Base-by-base conservation (phyloP, 2,888 invertebrate genomes). In the Lobophora halterata region DNA sequence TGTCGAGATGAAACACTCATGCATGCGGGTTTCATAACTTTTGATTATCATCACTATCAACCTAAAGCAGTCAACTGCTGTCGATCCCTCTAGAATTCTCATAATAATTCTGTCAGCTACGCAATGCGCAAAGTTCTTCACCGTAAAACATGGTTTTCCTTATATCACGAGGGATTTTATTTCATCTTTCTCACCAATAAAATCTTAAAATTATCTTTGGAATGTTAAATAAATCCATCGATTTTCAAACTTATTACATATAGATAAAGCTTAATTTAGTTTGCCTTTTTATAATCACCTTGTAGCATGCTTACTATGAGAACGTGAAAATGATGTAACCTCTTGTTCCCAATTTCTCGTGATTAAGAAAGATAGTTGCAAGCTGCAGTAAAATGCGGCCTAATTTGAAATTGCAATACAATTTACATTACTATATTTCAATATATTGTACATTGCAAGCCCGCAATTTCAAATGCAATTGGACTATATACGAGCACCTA, bases 281-380 rank as follows among this genome's bases (percentile, higher is more conserved):
- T 17, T 24, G 17, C 18, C 11, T 1, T 26, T 26, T 16, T 8
- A 27, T 3, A 2, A 6, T 17, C 14, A 5, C 18, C 25, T 11
- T 8, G 11, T 5, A 21, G 17, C 30, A 14, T 32, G 38, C 32
- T 30, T 23, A 39, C 46, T 16, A 31, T 29, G 34, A 48, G 26
- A 29, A 8, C 21, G n/a, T n/a, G n/a, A n/a, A 21, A 5, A 26
- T 48, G 38, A 46, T 20, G 48, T 39, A 51, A 51, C 38, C 5
- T 2, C 37, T 36, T 46, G 52, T 45, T 49, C 52, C 52, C 46
- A 52, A 52, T 52, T 38, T 43, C 37, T 27, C 34, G 34, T 17
- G 32, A 45, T 49, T 46, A 46, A 30, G 51, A 52, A 46, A 52
- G 46, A 35, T 32, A 31, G 21, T 23, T 29, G 46, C 28, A 43